Conservation (phyloP, 2,888 invertebrate species). For the Polymixis lichenea region DNA sequence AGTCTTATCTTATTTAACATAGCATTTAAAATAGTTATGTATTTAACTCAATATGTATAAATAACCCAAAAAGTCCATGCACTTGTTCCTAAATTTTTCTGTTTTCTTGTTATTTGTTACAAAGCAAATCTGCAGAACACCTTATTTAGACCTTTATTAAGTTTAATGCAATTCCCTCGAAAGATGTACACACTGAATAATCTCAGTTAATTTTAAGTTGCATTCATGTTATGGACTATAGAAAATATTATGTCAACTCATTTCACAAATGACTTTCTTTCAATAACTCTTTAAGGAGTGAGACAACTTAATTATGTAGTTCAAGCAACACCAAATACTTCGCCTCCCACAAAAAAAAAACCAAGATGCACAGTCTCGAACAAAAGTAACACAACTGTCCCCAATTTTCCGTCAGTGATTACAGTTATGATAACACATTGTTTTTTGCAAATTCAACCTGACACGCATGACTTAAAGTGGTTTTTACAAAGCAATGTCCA, state of each 20-base stretch:
- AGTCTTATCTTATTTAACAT: constrained; percentile 44
- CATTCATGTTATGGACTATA: constrained; percentile 26
- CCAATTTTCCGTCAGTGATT: too few species aligned
- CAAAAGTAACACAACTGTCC: too few species aligned
- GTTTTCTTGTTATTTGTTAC: constrained; percentile 29
- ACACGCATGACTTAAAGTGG: too few species aligned
- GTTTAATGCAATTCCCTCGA: constrained; percentile 33
- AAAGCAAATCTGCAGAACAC: constrained; percentile 20
- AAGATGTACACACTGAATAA: constrained; percentile 47
- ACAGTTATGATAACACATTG: too few species aligned
- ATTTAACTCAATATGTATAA: constrained; percentile 30
- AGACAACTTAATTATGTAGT: constrained; percentile 26
- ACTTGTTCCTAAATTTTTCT: constrained; percentile 51
- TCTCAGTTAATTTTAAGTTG: constrained; percentile 47
- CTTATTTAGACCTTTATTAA: neutral
- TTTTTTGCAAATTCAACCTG: too few species aligned
- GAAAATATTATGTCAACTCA: constrained; percentile 31
- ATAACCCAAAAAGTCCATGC: constrained; percentile 41
- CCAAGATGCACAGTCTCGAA: too few species aligned
- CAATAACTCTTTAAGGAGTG: neutral
- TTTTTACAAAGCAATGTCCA: too few species aligned
- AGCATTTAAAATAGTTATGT: constrained; percentile 48
- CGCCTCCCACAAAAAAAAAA: too few species aligned
- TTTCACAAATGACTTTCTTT: constrained; percentile 10
- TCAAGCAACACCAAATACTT: too few species aligned